Base-by-base conservation (phyloP, 2,113 vertebrate species). In the Callipepla squamata region DNA sequence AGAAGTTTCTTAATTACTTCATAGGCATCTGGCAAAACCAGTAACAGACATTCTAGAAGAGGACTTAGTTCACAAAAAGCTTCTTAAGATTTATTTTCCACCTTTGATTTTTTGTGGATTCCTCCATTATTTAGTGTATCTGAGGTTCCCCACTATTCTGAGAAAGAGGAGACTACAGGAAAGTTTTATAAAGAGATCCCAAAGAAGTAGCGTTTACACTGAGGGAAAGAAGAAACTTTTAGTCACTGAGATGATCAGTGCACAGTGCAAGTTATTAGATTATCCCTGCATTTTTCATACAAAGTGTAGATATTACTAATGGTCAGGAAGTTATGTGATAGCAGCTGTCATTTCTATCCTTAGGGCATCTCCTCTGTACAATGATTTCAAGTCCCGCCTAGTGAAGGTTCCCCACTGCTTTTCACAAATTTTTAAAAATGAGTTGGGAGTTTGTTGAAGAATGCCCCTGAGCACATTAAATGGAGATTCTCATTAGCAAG, bases 401-500 rank as follows among this genome's bases (percentile, higher is more conserved):
- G 81, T 44, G 73, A 93, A 66, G 63, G 48, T 70, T 90, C 57
- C 92, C 82, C 80, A 61, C 83, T 85, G 82, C 4, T 94, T 93
- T 92, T 67, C 83, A 85, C 63, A 79, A 51, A 34, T 92, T 93
- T 90, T 92, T 80, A 22, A 66, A 92, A 87, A 74, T 73, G 3
- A 87, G 57, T 62, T 77, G 72, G 74, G 87, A 94, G 82, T 92
- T 90, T 91, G 80, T 63, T 82, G 87, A 92, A 95, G 58, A 89
- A 84, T 66, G 66, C 93, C 93, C 79, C 87, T 65, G 89, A 96
- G 89, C 88, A 0, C 67, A 66, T 84, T 58, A 89, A 85, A 61
- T 70, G 59, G 69, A 76, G 58, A 90, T 96, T 95, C 78, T 95
- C 85, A 89, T 92, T 91, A 96, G 79, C 81, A 89, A 92, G 79